A percentile compares a stretch with the other conserved stretches of the same genome.
Evolutionary conservation across 2,797 vertebrate genomes (phyloP).

Genomic region (Acestrorhynchus altus): DNA sequence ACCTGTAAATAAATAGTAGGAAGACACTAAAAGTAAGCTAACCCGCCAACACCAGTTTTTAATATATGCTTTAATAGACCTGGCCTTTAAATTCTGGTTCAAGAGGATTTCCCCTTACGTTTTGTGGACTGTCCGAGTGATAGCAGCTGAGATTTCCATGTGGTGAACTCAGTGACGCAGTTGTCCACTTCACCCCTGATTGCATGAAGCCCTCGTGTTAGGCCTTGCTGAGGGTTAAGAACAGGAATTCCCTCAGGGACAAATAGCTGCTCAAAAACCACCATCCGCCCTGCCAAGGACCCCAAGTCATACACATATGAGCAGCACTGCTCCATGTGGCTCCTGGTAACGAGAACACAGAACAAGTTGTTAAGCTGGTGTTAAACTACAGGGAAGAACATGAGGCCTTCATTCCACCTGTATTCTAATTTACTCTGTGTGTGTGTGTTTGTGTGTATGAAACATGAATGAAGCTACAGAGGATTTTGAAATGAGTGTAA

Average conservation of each 20-base stretch:
- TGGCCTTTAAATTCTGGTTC: background rate
- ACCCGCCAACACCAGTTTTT: background rate
- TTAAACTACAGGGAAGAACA: too few species aligned
- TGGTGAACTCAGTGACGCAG: conserved; percentile 80
- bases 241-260: conserved; percentile 60
- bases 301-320: conserved; percentile 80
- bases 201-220: conserved; percentile 82
- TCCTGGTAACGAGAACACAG: conserved; percentile 73
- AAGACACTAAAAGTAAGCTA: background rate
- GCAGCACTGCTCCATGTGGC: conserved; percentile 82
- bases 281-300: conserved; percentile 79
- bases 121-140: conserved; percentile 63
- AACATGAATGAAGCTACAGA: too few species aligned
- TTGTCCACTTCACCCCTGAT: conserved; percentile 82
- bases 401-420: too few species aligned
- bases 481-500: too few species aligned
- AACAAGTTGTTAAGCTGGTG: background rate
- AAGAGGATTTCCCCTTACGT: conserved; percentile 59
- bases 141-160: conserved; percentile 87
- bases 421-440: too few species aligned
- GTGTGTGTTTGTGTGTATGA: too few species aligned
- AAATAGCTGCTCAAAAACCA: conserved; percentile 83
- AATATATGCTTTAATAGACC: background rate
- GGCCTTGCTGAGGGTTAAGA: conserved; percentile 68
- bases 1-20: too few species aligned